Percentiles rank a stretch among this genome's conserved stretches.
phyloP scores from a whole-genome alignment of 2,888 invertebrate genomes.

The Ichneumon xanthorius region DNA sequence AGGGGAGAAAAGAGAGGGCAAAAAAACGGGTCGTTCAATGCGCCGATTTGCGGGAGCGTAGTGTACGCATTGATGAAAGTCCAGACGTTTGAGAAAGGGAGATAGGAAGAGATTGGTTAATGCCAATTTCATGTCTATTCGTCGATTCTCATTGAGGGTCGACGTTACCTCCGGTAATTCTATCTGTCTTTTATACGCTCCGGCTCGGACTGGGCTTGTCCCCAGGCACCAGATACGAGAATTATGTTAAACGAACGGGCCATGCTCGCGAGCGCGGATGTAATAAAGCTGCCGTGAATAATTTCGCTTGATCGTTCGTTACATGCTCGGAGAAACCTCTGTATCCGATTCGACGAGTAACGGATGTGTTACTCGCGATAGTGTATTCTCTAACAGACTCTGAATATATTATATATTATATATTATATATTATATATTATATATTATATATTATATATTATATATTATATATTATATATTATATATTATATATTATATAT shows the following conservation, averaged over 20 bases:
- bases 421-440: no score
- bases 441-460: no score
- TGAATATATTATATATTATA: no score
- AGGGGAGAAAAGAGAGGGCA: neutral
- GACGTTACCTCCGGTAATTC: neutral
- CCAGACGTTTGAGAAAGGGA: neutral
- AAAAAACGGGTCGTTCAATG: neutral
- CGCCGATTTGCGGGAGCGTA: neutral
- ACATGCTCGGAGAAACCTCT: conserved; percentile 40
- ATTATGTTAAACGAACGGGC: conserved; percentile 62
- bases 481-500: no score
- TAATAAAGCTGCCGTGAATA: conserved; percentile 65
- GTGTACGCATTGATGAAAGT: neutral
- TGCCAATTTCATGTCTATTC: conserved; percentile 33
- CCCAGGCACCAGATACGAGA: conserved; percentile 48
- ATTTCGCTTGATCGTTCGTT: conserved; percentile 60
- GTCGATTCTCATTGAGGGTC: neutral
- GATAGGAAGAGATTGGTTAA: conserved; percentile 30
- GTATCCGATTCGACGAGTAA: conserved; percentile 55
- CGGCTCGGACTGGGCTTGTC: neutral
- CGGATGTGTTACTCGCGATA: conserved; percentile 25
- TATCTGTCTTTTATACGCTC: conserved; percentile 26
- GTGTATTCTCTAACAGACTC: conserved; percentile 8
- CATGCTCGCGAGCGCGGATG: conserved; percentile 49
- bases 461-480: no score